Percentiles rank a stretch among this genome's conserved stretches.
Conservation (phyloP, 2,888 invertebrate species). For the Lasioglossum lativentre region DNA sequence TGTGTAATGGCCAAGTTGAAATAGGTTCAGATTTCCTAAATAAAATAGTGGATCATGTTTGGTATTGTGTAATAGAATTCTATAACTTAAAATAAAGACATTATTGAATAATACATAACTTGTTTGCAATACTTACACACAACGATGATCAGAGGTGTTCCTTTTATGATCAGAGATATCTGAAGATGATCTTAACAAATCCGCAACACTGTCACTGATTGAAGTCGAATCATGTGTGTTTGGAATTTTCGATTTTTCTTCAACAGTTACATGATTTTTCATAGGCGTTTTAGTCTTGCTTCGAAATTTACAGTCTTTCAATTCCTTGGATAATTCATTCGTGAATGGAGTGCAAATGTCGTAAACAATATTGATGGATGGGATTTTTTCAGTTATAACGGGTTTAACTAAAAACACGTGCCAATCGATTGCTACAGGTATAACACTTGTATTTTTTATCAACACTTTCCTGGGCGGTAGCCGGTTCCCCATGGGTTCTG, state of each 20-base stretch:
- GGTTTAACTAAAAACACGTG: slow-evolving; percentile 73
- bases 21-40: slow-evolving; percentile 6
- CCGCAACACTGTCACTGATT: background rate
- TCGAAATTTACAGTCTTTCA: slow-evolving; percentile 15
- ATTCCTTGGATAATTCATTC: slow-evolving; percentile 31
- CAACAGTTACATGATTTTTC: slow-evolving; percentile 6
- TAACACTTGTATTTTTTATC: slow-evolving; percentile 75
- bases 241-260: background rate
- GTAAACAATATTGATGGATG: slow-evolving; percentile 74
- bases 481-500: slow-evolving; percentile 59
- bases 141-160: background rate
- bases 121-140: background rate
- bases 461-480: slow-evolving; percentile 68
- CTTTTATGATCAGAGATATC: background rate
- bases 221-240: background rate
- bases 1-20: background rate
- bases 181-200: background rate
- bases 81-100: background rate
- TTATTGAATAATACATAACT: background rate
- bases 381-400: slow-evolving; percentile 40
- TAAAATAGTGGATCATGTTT: background rate
- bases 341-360: slow-evolving; percentile 69
- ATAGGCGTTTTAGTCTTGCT: slow-evolving; percentile 20
- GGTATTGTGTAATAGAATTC: background rate
- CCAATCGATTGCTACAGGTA: slow-evolving; percentile 79